phyloP scores from a whole-genome alignment of 2,113 vertebrate genomes.

The Gallinago media region DNA sequence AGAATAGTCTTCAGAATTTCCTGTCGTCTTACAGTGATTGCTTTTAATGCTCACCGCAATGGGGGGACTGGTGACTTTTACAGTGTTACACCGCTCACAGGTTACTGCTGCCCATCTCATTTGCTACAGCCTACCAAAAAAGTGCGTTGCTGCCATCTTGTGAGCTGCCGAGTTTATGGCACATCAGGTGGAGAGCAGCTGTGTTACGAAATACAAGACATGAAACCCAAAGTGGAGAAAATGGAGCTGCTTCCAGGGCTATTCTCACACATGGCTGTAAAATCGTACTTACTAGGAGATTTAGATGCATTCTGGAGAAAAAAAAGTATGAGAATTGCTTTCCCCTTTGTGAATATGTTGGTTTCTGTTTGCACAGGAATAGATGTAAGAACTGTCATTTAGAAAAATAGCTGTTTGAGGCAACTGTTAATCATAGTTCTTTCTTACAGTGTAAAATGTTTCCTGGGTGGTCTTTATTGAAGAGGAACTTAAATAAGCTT shows the following conservation, averaged over 20 bases:
- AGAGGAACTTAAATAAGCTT: no score
- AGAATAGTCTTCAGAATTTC: no score
- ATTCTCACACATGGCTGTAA: neutral
- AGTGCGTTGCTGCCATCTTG: conserved; percentile 71
- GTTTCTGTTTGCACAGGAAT: neutral
- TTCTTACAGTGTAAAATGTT: neutral
- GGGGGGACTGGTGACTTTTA: neutral
- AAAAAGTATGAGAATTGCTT: neutral
- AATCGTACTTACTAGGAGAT: neutral
- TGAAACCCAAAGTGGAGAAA: accelerated
- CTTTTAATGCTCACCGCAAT: accelerated
- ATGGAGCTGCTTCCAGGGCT: neutral
- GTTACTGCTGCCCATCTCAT: accelerated
- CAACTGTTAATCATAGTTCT: neutral
- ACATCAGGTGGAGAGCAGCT: accelerated
- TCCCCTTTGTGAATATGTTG: neutral
- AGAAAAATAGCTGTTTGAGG: neutral
- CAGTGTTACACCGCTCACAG: accelerated
- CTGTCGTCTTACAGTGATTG: neutral
- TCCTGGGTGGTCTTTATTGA: neutral
- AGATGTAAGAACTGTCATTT: neutral
- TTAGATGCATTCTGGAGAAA: neutral
- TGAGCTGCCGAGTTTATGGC: conserved; percentile 2
- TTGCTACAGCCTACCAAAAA: neutral
- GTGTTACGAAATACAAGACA: neutral